These are phyloP conservation scores for Odontocerum albicorne DNA, from an alignment of 2,888 invertebrate genomes.

Conservation along the genomic window DNA sequence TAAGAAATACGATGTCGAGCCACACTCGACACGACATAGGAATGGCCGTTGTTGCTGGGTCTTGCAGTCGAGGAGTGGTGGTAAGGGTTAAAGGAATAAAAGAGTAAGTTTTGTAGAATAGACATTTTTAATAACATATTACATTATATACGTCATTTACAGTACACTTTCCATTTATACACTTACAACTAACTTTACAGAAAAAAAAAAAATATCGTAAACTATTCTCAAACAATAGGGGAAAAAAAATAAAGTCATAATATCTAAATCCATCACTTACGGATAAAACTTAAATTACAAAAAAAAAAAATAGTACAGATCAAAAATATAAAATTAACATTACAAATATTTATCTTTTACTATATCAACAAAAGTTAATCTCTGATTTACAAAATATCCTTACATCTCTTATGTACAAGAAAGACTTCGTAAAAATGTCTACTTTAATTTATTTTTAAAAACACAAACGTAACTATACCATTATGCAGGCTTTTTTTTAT, in stretches of 20 bases:
- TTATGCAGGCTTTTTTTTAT: too few relatives aligned
- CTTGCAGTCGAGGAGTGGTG: too few relatives aligned
- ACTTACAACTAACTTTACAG: conserved; percentile 35
- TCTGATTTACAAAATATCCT: conserved; percentile 11
- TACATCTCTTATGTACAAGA: conserved; percentile 24
- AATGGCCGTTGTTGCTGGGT: too few relatives aligned
- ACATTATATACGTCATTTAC: conserved; percentile 35
- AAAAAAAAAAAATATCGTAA: conserved; percentile 28
- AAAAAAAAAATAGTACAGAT: conserved; percentile 30
- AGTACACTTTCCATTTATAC: conserved; percentile 31
- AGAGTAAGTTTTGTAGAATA: conserved; percentile 32
- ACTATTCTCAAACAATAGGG: conserved; percentile 26
- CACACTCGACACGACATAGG: too few relatives aligned
- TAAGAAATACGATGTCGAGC: too few relatives aligned
- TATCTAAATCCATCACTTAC: conserved; percentile 14
- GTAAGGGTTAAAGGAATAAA: conserved; percentile 5
- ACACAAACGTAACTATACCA: too few relatives aligned
- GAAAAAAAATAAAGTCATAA: conserved; percentile 19
- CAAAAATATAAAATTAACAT: conserved; percentile 19
- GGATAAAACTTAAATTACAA: conserved; percentile 26
- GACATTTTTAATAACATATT: conserved; percentile 37
- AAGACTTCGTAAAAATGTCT: background rate
- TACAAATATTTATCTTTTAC: conserved; percentile 18
- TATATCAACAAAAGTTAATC: conserved; percentile 25
- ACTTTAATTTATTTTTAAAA: too few relatives aligned